A percentile compares a stretch with the other conserved stretches of the same genome.
These are phyloP conservation scores for Dusona sp. DNA, from an alignment of 2,888 invertebrate species.

Conservation along the genomic window DNA sequence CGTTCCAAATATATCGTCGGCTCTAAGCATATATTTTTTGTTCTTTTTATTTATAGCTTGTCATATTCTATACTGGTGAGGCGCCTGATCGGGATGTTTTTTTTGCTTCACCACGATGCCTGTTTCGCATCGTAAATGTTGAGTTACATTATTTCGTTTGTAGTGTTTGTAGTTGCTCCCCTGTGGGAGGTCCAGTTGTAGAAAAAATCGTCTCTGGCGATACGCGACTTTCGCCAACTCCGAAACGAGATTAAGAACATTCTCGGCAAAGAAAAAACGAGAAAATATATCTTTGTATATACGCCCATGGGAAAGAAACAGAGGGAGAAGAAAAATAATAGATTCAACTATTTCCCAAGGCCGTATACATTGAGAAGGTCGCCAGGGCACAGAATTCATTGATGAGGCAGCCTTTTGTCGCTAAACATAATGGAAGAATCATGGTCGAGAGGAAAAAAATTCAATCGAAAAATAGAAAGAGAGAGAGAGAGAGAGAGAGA, in stretches of 20 bases:
- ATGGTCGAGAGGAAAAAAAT: background rate
- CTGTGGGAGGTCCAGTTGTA: background rate
- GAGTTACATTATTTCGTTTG: conserved; percentile 5
- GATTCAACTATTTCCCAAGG: conserved; percentile 10
- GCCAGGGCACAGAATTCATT: background rate
- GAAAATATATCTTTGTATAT: background rate
- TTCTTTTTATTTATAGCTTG: conserved; percentile 36
- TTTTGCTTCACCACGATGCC: background rate
- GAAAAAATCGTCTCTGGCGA: background rate
- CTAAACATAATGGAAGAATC: background rate
- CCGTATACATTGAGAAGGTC: conserved; percentile 11
- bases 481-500: background rate
- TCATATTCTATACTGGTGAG: conserved; percentile 31
- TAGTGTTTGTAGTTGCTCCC: background rate
- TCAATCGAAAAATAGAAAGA: background rate
- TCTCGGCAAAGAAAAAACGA: background rate
- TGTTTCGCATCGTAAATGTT: background rate
- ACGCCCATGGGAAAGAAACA: background rate
- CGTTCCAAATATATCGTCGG: conserved; percentile 22
- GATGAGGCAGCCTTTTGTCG: background rate
- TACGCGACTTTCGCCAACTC: conserved; percentile 1
- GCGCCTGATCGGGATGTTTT: conserved; percentile 16
- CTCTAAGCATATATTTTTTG: conserved; percentile 20
- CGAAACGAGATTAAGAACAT: background rate
- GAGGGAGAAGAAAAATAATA: background rate